These are phyloP conservation scores for Hyles euphorbiae DNA, from an alignment of 1,140 invertebrate genomes.

Conservation along the genomic window DNA sequence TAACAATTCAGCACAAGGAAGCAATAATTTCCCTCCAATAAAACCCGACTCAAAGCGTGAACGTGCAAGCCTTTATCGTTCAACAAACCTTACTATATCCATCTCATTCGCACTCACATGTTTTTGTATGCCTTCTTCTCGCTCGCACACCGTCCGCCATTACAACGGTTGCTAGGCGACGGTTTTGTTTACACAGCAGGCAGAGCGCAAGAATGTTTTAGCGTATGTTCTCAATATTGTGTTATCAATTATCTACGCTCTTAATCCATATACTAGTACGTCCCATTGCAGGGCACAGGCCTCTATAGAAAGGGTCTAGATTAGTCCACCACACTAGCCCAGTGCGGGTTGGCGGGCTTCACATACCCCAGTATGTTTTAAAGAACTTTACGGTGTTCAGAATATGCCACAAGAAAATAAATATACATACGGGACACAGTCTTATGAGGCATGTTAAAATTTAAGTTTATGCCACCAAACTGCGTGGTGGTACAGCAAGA, in stretches of 20 bases:
- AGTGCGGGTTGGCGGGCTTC: no score
- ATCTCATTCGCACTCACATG: conserved; percentile 13
- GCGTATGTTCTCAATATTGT: conserved; percentile 3
- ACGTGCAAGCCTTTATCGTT: conserved; percentile 42
- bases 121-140: conserved; percentile 6
- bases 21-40: conserved; percentile 37
- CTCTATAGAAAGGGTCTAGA: no score
- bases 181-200: conserved; percentile 33
- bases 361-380: no score
- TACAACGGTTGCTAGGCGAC: conserved; percentile 35
- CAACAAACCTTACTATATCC: conserved; percentile 27
- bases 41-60: conserved; percentile 31
- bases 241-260: neutral
- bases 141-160: conserved; percentile 9
- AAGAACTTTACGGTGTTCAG: no score
- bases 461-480: no score
- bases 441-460: no score
- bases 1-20: conserved; percentile 27
- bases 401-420: no score
- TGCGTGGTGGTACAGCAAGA: no score
- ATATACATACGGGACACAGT: no score
- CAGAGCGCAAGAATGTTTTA: conserved; percentile 12
- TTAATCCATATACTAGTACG: no score
- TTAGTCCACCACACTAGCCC: no score
- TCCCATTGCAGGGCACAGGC: no score